Conservation (phyloP, 2,113 vertebrate species). For the Chloropsis hardwickii region DNA sequence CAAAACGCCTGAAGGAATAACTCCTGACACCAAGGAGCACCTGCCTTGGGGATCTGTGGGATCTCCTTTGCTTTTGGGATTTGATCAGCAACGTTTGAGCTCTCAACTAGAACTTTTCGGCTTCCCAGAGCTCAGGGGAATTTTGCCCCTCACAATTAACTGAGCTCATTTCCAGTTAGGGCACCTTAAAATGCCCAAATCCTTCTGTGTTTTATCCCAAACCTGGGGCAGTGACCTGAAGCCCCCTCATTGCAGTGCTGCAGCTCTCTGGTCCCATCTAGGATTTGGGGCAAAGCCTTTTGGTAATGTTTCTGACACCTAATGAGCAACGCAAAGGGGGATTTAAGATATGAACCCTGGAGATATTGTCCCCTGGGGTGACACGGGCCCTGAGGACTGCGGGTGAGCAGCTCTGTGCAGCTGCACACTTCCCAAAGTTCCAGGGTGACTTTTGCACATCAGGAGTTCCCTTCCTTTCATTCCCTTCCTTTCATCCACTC, state of each 20-base stretch:
- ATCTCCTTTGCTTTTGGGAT: background rate
- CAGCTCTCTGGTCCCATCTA: background rate
- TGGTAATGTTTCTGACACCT: background rate
- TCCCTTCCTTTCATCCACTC: background rate
- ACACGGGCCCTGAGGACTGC: background rate
- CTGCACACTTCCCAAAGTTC: conserved; percentile 25
- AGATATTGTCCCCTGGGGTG: background rate
- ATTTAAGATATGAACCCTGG: background rate
- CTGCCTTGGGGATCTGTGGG: background rate
- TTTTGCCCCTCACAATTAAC: background rate
- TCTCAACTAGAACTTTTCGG: background rate
- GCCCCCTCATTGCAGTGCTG: background rate
- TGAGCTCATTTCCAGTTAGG: background rate
- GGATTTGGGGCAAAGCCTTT: background rate
- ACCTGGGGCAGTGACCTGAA: background rate
- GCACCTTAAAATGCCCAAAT: background rate
- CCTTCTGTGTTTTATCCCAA: no score
- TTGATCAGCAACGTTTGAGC: background rate
- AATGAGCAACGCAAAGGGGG: background rate
- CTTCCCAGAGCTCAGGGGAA: background rate
- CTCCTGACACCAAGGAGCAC: accelerated
- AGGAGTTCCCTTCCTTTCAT: background rate
- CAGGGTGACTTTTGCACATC: background rate
- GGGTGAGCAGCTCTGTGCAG: conserved; percentile 15
- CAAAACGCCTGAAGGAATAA: background rate